phyloP scores from a whole-genome alignment of 2,113 vertebrate genomes.

The Lagopus muta region DNA sequence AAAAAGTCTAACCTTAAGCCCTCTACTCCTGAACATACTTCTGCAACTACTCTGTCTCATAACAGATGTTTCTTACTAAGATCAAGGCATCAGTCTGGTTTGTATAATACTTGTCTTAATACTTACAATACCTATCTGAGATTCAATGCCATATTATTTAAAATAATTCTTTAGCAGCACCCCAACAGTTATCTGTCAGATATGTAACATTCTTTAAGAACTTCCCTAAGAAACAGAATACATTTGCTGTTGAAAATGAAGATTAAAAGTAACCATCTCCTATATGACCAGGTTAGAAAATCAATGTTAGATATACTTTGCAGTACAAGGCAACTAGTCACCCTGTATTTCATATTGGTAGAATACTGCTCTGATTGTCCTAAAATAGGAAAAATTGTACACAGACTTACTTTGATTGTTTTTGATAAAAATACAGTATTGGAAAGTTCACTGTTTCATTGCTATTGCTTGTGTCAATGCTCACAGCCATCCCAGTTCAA shows the following conservation, averaged over 20 bases:
- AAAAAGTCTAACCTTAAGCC: not conserved
- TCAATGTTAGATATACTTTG: not conserved
- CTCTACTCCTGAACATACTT: not conserved
- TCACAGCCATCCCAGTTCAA: not conserved
- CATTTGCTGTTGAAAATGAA: not conserved
- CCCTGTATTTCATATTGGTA: not conserved
- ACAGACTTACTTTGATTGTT: not conserved
- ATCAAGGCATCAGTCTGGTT: not conserved
- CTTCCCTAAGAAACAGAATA: not conserved
- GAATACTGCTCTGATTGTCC: not conserved
- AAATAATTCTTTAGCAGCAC: not conserved
- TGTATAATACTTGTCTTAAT: not conserved
- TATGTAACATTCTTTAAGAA: not conserved
- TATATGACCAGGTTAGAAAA: not conserved
- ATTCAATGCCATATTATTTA: not conserved
- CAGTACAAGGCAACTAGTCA: not conserved
- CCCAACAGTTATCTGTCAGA: not conserved
- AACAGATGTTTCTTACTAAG: not conserved
- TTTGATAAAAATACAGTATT: not conserved
- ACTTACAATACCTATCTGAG: not conserved
- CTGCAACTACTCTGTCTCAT: not conserved
- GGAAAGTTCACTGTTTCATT: not conserved
- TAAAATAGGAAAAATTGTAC: not conserved
- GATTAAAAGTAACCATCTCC: not conserved
- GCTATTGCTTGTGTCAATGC: not conserved